Evolutionary conservation across 2,113 vertebrate genomes (phyloP).

Genomic region (Pelmatolapia mariae): DNA sequence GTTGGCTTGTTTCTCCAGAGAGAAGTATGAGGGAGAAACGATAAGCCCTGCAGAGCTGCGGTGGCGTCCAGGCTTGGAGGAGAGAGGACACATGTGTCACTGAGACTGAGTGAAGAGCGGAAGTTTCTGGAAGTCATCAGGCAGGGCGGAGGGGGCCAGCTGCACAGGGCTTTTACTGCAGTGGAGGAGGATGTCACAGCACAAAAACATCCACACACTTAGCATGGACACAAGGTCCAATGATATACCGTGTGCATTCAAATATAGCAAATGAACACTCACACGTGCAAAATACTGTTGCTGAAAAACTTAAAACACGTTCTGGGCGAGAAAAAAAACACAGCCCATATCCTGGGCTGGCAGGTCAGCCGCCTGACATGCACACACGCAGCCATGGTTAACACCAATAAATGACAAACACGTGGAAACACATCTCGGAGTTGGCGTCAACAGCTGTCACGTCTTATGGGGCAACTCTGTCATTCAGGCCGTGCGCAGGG

Average conservation of each 20-base stretch:
- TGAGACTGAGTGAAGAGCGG: constrained; percentile 8
- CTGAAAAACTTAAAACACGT: not conserved
- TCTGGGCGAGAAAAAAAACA: not conserved
- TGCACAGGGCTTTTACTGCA: constrained; percentile 7
- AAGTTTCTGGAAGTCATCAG: constrained; percentile 62
- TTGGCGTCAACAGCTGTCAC: constrained; percentile 46
- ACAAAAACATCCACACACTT: not conserved
- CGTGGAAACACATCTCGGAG: not conserved
- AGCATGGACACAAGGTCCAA: not conserved
- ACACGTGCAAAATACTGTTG: not conserved
- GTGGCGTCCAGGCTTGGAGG: not conserved
- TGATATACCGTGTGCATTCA: not conserved
- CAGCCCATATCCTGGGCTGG: not conserved
- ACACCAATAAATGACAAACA: constrained; percentile 15
- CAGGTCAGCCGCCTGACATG: not conserved
- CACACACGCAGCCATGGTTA: constrained; percentile 5
- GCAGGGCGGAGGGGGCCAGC: not conserved
- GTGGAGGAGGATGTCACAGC: not conserved
- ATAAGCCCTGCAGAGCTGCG: not conserved
- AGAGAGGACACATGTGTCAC: constrained; percentile 38
- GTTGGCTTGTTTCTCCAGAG: not conserved
- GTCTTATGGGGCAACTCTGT: constrained; percentile 22
- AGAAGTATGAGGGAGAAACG: not conserved
- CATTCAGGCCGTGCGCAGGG: not conserved
- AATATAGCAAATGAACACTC: not conserved